Percentiles rank a stretch among this genome's conserved stretches.
phyloP scores from a whole-genome alignment of 2,797 vertebrate species.

The Ctenopoma multispine region DNA sequence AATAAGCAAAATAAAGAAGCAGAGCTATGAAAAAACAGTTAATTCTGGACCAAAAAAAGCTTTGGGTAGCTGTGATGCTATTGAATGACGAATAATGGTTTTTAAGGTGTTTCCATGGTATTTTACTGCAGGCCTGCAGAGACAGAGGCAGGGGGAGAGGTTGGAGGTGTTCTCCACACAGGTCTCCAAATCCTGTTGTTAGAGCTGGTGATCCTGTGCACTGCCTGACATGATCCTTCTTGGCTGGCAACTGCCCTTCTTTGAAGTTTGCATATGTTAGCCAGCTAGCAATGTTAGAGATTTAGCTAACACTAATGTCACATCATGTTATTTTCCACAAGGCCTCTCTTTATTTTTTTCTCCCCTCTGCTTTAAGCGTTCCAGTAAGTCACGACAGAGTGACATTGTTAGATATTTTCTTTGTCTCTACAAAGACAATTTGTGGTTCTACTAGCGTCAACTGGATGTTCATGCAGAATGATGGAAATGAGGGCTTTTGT shows the following conservation, averaged over 20 bases:
- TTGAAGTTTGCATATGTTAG: too few species aligned
- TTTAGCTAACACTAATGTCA: too few species aligned
- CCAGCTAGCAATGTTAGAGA: too few species aligned
- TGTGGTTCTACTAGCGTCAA: not conserved
- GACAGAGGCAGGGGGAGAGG: slow-evolving; percentile 12
- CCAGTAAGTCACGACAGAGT: not conserved
- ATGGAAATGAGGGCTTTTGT: not conserved
- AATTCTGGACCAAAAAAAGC: not conserved
- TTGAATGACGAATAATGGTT: slow-evolving; percentile 11
- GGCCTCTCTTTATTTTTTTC: too few species aligned
- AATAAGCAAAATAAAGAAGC: slow-evolving; percentile 1
- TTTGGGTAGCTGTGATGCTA: not conserved
- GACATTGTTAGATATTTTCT: not conserved
- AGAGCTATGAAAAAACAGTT: not conserved
- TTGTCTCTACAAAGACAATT: not conserved
- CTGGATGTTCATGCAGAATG: not conserved
- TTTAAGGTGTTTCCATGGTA: slow-evolving; percentile 7
- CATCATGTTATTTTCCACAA: too few species aligned
- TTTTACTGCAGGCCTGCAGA: slow-evolving; percentile 11
- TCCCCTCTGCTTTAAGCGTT: too few species aligned
- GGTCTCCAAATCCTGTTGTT: slow-evolving; percentile 29
- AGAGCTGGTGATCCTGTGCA: slow-evolving; percentile 18
- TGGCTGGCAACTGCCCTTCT: slow-evolving; percentile 12
- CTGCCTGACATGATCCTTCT: slow-evolving; percentile 40
- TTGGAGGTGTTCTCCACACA: slow-evolving; percentile 33